phyloP scores from a whole-genome alignment of 2,797 vertebrate species.

The Eulemur albifrons region DNA sequence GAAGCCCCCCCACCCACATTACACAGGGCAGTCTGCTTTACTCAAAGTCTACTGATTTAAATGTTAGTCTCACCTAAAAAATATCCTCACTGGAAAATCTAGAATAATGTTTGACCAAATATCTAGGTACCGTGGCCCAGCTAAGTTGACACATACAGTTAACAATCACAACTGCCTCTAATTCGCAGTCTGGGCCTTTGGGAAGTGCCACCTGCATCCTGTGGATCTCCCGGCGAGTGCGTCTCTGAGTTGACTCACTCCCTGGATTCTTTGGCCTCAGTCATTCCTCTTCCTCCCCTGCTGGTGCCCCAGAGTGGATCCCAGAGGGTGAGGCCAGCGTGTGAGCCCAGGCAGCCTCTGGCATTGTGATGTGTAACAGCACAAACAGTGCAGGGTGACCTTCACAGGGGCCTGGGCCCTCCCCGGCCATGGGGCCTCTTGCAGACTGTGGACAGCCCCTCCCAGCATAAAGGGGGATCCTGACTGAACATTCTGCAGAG shows the following conservation, averaged over 20 bases:
- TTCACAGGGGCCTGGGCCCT: neutral
- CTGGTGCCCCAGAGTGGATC: neutral
- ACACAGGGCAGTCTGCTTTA: neutral
- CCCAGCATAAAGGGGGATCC: neutral
- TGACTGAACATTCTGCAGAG: neutral
- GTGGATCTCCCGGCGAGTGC: neutral
- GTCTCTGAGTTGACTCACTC: neutral
- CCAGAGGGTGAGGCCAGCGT: neutral
- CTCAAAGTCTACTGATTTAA: neutral
- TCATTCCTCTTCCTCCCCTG: neutral
- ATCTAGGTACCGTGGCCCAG: neutral
- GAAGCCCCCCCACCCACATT: neutral
- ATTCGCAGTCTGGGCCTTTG: neutral
- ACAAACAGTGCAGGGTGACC: conserved; percentile 21
- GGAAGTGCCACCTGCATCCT: neutral
- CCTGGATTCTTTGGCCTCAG: neutral
- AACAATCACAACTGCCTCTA: neutral
- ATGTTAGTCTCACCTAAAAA: neutral
- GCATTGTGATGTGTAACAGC: conserved; percentile 69
- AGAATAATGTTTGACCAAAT: neutral
- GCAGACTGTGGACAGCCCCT: neutral
- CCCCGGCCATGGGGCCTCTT: neutral
- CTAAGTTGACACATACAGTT: neutral
- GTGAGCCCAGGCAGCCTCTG: neutral
- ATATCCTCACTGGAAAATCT: neutral